These are phyloP conservation scores for Thymelicus sylvestris DNA, from an alignment of 2,888 invertebrate species.

Conservation along the genomic window DNA sequence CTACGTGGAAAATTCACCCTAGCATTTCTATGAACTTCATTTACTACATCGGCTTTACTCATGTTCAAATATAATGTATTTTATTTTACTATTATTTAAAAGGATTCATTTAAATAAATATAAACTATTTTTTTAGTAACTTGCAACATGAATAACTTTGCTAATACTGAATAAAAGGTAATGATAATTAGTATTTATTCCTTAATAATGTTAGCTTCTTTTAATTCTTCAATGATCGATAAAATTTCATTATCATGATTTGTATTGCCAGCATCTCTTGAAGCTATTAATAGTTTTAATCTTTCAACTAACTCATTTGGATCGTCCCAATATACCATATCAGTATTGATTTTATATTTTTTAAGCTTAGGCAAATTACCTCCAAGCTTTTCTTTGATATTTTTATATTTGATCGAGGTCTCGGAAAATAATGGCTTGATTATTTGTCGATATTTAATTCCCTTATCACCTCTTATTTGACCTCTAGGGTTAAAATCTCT, in stretches of 20 bases:
- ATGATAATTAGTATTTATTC: constrained; percentile 29
- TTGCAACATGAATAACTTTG: neutral
- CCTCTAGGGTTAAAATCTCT: constrained; percentile 37
- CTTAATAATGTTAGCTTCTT: constrained; percentile 43
- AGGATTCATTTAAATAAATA: no score
- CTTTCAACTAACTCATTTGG: constrained; percentile 46
- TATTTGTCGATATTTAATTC: constrained; percentile 35
- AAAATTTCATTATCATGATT: constrained; percentile 52
- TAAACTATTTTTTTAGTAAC: no score
- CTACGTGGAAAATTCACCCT: constrained; percentile 53
- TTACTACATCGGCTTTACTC: constrained; percentile 41
- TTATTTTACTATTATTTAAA: constrained; percentile 11
- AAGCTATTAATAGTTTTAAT: constrained; percentile 44
- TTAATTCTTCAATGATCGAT: constrained; percentile 51
- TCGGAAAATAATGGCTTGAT: constrained; percentile 30
- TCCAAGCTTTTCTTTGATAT: constrained; percentile 5
- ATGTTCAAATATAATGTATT: constrained; percentile 26
- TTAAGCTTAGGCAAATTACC: constrained; percentile 37
- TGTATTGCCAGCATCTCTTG: constrained; percentile 44
- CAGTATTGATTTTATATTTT: constrained; percentile 37
- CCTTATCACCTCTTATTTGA: constrained; percentile 39
- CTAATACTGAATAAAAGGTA: constrained; percentile 5
- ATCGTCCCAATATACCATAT: constrained; percentile 45
- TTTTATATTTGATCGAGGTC: neutral
- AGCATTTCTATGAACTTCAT: constrained; percentile 9